These are phyloP conservation scores for Picus viridis DNA, from an alignment of 2,797 vertebrate genomes.

Conservation along the genomic window DNA sequence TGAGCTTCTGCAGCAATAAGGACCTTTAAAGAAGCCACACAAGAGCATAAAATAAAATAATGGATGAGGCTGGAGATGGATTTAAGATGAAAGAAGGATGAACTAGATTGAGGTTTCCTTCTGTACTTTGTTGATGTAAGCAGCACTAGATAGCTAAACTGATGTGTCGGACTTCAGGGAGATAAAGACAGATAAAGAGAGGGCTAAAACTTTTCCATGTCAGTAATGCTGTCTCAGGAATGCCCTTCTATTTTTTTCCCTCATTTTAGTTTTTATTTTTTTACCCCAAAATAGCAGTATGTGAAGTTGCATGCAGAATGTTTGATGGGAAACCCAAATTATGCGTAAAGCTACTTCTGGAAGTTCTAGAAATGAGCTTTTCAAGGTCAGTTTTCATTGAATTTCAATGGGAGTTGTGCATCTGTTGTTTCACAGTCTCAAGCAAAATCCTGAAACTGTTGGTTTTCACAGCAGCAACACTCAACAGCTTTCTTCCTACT, in stretches of 20 bases:
- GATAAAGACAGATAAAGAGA: neutral
- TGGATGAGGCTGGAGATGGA: neutral
- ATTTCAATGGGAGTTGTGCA: constrained; percentile 34
- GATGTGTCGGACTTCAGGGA: neutral
- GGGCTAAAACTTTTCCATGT: neutral
- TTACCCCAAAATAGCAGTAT: neutral
- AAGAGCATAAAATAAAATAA: neutral
- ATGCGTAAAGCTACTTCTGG: neutral
- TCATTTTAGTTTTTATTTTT: too few species aligned
- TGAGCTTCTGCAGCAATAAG: too few species aligned
- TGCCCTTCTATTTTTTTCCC: neutral
- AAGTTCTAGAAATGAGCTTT: constrained; percentile 1
- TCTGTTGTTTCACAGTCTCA: constrained; percentile 9
- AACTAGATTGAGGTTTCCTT: neutral
- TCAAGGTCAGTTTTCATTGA: constrained; percentile 22
- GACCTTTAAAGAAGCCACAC: neutral
- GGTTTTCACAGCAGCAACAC: constrained; percentile 9
- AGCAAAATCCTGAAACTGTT: constrained; percentile 20
- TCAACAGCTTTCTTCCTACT: constrained; percentile 12
- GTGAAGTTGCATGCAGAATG: neutral
- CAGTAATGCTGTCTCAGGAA: neutral
- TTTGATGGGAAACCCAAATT: neutral
- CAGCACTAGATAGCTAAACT: neutral
- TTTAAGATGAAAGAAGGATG: neutral
- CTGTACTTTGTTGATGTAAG: neutral